phyloP scores from a whole-genome alignment of 2,888 invertebrate genomes.

The Acronicta psi region DNA sequence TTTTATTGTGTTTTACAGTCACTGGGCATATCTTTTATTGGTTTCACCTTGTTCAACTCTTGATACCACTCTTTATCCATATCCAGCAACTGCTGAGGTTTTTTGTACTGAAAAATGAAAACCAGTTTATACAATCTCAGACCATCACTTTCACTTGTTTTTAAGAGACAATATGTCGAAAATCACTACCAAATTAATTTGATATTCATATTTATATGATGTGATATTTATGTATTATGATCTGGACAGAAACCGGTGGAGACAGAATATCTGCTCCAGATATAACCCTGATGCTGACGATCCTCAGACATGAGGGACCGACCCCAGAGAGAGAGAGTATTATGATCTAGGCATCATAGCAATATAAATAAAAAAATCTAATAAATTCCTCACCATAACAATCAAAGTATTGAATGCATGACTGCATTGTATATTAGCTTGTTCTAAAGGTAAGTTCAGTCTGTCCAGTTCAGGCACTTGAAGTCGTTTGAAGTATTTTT shows the following conservation, averaged over 20 bases:
- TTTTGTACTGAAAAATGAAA: conserved; percentile 91
- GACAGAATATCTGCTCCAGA: no score
- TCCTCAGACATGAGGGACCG: no score
- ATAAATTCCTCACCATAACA: conserved; percentile 89
- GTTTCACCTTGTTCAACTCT: conserved; percentile 80
- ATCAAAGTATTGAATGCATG: conserved; percentile 94
- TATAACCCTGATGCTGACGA: no score
- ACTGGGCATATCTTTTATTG: conserved; percentile 80
- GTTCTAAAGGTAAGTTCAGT: conserved; percentile 89
- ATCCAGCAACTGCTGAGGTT: conserved; percentile 91
- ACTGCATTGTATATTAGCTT: conserved; percentile 90
- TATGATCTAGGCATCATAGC: no score
- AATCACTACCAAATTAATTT: no score
- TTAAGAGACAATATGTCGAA: no score
- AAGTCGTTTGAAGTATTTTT: conserved; percentile 94
- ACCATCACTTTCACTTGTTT: no score
- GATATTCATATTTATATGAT: no score
- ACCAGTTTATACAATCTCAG: no score
- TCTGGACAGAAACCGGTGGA: no score
- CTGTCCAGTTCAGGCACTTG: conserved; percentile 92
- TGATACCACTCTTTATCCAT: conserved; percentile 91
- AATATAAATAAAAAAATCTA: background rate
- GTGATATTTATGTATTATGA: no score
- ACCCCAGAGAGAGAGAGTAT: no score
- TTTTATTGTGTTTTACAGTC: conserved; percentile 83